Base-by-base conservation (phyloP, 2,888 invertebrate species). In the Drosophila cognata region DNA sequence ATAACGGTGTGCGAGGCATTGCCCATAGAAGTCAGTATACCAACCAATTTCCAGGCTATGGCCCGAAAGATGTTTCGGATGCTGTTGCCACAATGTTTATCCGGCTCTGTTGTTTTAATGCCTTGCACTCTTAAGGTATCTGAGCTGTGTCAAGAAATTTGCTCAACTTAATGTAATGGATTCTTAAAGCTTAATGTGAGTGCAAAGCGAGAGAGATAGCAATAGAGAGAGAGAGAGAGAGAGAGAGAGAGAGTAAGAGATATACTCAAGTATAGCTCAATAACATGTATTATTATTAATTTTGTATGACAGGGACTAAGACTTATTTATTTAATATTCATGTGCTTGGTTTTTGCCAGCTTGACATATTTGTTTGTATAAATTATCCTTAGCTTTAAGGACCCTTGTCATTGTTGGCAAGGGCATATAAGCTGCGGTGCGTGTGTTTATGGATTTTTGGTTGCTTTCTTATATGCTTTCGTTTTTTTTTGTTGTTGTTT, bases 1-100 rank as follows among this genome's bases (percentile, higher is more conserved):
- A 78, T 71, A 79, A 75, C 75, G 75, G 71, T 75, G 77, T 74
- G 70, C 66, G 84, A 21, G 33, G 79, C 33, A 56, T 61, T 48
- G 75, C 48, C 53, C 31, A 29, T 57, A 38, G 56, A 79, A 64
- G 69, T 73, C 69, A 51, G 73, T 50, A 29, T 55, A 53, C 52
- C 51, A 25, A 28, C 51, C 35, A 50, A 56, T 71, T 41, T 50
- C 29, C 25, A 35, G 61, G 60, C 56, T 38, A 53, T 62, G 69
- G 51, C 64, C 69, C 31, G 33, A 61, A 55, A 63, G 67, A 67
- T 79, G 71, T 79, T 58, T 7, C 50, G 43, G 55, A 61, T 64
- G 61, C 60, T 61, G 74, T 59, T 61, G 41, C 53, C 77, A 36
- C 74, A 59, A 70, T 79, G 59, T 60, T 77, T 57, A 70, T 58